phyloP scores from a whole-genome alignment of 2,888 invertebrate species.

The Latrodectus elegans region DNA sequence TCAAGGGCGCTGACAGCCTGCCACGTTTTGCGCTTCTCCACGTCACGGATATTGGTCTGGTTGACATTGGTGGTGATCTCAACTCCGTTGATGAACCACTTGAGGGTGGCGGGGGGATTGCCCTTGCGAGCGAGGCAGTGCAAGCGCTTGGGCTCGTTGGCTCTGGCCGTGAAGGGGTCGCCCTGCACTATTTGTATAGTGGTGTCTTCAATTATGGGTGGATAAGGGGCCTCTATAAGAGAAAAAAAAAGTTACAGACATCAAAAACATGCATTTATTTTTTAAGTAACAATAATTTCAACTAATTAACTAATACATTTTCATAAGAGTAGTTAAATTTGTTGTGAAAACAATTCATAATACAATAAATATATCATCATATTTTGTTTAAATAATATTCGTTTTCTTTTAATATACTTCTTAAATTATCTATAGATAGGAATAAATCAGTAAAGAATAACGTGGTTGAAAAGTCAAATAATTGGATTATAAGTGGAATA shows the following conservation, averaged over 20 bases:
- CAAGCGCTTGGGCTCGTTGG: slow-evolving; percentile 86
- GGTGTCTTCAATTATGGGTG: slow-evolving; percentile 88
- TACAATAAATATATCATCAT: no score
- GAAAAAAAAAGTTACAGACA: neutral
- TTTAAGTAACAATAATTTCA: no score
- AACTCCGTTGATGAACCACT: slow-evolving; percentile 77
- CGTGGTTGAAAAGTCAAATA: no score
- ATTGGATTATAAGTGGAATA: no score
- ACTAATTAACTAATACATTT: no score
- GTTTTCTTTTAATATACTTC: no score
- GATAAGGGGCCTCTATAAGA: slow-evolving; percentile 82
- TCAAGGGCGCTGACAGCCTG: slow-evolving; percentile 87
- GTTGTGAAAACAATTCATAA: no score
- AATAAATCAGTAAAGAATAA: no score
- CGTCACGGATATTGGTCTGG: slow-evolving; percentile 88
- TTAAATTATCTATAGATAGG: no score
- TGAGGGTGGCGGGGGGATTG: slow-evolving; percentile 91
- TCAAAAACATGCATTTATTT: no score
- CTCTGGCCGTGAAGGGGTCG: slow-evolving; percentile 88
- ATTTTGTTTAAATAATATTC: no score
- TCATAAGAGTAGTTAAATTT: no score
- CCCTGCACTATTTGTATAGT: slow-evolving; percentile 86
- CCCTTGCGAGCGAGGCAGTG: slow-evolving; percentile 92
- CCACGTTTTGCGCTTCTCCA: slow-evolving; percentile 89
- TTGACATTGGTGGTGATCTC: slow-evolving; percentile 77